Conservation (phyloP, 2,113 vertebrate genomes). For the Anolis sagrei region DNA sequence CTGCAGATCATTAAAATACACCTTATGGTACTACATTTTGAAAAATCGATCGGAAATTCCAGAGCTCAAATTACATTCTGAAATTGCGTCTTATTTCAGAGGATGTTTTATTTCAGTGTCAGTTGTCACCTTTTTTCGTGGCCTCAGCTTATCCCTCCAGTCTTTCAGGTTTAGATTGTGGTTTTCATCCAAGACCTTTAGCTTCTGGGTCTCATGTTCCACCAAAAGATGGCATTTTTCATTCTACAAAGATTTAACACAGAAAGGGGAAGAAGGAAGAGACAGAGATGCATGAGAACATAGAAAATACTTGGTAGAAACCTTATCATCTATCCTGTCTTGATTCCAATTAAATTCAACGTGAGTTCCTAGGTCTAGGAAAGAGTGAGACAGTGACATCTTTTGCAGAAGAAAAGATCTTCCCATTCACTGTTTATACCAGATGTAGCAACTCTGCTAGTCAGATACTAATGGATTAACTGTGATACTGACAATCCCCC, state of each 20-base stretch:
- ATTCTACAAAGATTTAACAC: conserved; percentile 79
- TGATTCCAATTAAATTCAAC: not conserved
- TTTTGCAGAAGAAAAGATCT: not conserved
- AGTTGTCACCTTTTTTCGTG: conserved; percentile 87
- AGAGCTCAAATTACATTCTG: not conserved
- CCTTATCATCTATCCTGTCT: not conserved
- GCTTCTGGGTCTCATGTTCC: conserved; percentile 93
- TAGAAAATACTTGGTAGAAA: not conserved
- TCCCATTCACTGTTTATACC: not conserved
- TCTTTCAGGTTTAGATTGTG: conserved; percentile 91
- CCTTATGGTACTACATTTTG: not conserved
- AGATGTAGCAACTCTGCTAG: not conserved
- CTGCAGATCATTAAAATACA: not conserved
- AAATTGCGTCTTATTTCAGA: not conserved
- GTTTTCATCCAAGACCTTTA: conserved; percentile 90
- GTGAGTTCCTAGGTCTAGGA: not conserved
- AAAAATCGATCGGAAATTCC: not conserved
- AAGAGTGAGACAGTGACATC: not conserved
- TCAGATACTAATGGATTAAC: not conserved
- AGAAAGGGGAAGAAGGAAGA: not conserved
- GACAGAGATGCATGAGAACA: not conserved
- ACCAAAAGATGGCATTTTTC: conserved; percentile 96
- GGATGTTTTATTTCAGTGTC: not conserved
- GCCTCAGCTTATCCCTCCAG: conserved; percentile 90
- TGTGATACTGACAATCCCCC: not conserved